Percentiles rank a stretch among this genome's conserved stretches.
Evolutionary conservation across 2,113 vertebrate genomes (phyloP).

Genomic region (Corythornis cristatus): DNA sequence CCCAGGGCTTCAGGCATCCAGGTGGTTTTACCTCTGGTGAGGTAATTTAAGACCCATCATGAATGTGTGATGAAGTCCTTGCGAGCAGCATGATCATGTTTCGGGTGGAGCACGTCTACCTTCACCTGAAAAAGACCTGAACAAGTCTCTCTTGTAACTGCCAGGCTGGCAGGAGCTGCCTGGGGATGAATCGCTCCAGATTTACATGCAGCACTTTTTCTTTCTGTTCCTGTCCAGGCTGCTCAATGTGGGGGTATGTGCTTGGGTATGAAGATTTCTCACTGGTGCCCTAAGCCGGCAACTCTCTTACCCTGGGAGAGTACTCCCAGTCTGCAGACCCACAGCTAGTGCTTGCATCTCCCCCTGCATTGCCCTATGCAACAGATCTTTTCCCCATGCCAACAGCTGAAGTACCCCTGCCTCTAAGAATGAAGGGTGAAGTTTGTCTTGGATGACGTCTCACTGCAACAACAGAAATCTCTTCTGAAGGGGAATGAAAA

Average conservation of each 20-base stretch:
- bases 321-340: background rate
- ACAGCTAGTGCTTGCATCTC: background rate
- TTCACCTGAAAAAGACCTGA: background rate
- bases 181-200: accelerated
- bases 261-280: background rate
- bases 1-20: background rate
- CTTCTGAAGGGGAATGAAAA: background rate
- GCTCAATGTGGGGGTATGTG: background rate
- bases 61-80: background rate
- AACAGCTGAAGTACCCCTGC: background rate
- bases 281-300: background rate
- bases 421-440: background rate
- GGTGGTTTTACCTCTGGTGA: background rate
- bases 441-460: background rate
- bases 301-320: accelerated
- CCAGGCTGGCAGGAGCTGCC: background rate
- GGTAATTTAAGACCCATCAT: accelerated
- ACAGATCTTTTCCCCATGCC: accelerated
- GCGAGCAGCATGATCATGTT: background rate
- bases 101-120: background rate
- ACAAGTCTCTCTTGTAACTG: background rate
- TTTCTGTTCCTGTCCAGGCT: background rate
- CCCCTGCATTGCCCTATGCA: background rate
- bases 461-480: background rate
- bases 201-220: accelerated